Percentiles rank a stretch among this genome's conserved stretches.
Conservation (phyloP, 2,888 invertebrate species). For the Agapostemon virescens region DNA sequence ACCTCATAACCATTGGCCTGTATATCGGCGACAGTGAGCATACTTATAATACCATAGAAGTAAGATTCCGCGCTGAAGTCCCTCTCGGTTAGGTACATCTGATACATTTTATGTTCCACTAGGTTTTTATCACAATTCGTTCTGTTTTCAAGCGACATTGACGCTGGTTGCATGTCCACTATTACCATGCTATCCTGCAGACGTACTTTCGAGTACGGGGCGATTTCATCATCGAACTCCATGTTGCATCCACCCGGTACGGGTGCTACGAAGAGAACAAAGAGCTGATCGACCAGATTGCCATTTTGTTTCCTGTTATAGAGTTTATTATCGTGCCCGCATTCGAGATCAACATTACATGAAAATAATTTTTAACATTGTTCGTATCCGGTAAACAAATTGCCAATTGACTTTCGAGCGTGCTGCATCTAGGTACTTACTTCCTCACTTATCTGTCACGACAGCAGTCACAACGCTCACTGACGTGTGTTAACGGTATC, state of each 20-base stretch:
- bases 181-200: slow-evolving; percentile 80
- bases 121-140: slow-evolving; percentile 77
- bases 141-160: slow-evolving; percentile 69
- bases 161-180: slow-evolving; percentile 83
- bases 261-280: slow-evolving; percentile 83
- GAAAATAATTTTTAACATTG: not conserved
- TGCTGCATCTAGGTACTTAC: not conserved
- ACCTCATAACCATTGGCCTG: slow-evolving; percentile 82
- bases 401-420: not conserved
- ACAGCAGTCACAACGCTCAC: not conserved
- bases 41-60: slow-evolving; percentile 83
- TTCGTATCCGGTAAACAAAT: not conserved
- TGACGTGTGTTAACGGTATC: not conserved
- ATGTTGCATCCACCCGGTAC: slow-evolving; percentile 90
- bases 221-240: slow-evolving; percentile 84
- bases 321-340: slow-evolving; percentile 17
- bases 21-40: slow-evolving; percentile 84
- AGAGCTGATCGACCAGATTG: slow-evolving; percentile 45
- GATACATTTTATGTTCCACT: slow-evolving; percentile 83
- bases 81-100: slow-evolving; percentile 84
- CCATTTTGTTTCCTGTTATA: slow-evolving; percentile 22
- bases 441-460: not conserved
- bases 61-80: slow-evolving; percentile 83
- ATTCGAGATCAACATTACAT: not conserved
- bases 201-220: slow-evolving; percentile 83